Evolutionary conservation across 2,797 vertebrate genomes (phyloP), one percentile per base, ranked within the genome.

Genomic region (Rhodeus uyekii): DNA sequence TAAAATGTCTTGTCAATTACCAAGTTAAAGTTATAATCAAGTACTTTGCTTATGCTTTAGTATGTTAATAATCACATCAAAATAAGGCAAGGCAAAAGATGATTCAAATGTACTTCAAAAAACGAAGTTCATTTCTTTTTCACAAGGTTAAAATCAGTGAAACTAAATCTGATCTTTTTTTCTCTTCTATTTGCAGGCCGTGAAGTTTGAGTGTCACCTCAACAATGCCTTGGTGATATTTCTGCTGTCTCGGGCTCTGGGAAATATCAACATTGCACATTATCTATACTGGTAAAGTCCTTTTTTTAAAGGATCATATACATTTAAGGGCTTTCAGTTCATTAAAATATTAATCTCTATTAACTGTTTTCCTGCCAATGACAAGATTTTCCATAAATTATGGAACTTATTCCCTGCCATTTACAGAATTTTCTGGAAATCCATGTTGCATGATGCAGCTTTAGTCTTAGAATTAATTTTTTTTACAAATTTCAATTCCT

Each of bases 161-260:
- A 29, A 60, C 22, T 60, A 6, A 3, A 13, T 60, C 16, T 29
- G n/a, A 29, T n/a, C 27, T 60, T 24, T 29, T 60, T 60, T 16
- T 14, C 29, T 13, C 29, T 29, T 60, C 27, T 60, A 14, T 60
- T 60, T 67, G 0, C 89, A 99, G 98, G 98, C 98, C 22, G 80
- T 99, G 87, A 99, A 97, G 91, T 97, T 96, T 61, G 98, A 99
- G 90, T 96, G 96, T 86, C 97, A 98, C 90, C 92, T 99, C 50
- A 96, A 97, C 85, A 99, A 93, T 63, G 91, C 96, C 46, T 93
- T 99, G 64, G 95, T 98, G 80, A 94, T 91, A 90, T 97, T 98
- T 87, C 94, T 99, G 88, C 90, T 99, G 90, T 95, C 96, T 87
- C 95, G 98, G 85, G 97, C 98, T 0, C 93, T 96, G 87, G 95